Percentiles rank a stretch among this genome's conserved stretches.
Evolutionary conservation across 2,797 vertebrate species (phyloP).

Genomic region (Remorina albescens): DNA sequence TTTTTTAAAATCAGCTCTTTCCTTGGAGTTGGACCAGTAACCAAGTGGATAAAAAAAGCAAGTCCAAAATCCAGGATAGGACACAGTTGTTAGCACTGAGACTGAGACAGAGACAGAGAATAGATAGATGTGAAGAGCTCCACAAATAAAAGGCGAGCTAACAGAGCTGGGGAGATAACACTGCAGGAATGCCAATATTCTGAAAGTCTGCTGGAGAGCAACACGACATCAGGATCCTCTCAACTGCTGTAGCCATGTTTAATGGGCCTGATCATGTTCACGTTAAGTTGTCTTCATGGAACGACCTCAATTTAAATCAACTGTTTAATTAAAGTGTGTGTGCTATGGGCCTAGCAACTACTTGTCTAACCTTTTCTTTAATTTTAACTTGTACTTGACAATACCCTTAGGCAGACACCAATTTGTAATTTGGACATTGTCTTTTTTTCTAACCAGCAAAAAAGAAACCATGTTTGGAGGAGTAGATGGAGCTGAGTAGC

Average conservation of each 20-base stretch:
- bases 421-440: too few relatives aligned
- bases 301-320: background rate
- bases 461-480: too few relatives aligned
- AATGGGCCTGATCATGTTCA: background rate
- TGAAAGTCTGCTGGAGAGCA: background rate
- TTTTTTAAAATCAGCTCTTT: too few relatives aligned
- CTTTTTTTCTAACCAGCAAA: too few relatives aligned
- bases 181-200: background rate
- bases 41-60: background rate
- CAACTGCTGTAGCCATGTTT: background rate
- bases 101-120: background rate
- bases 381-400: background rate
- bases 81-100: background rate
- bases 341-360: background rate
- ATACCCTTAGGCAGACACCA: background rate
- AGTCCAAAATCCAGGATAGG: background rate
- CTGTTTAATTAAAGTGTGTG: background rate
- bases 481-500: too few relatives aligned
- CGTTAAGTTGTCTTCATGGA: background rate
- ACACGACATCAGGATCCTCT: background rate
- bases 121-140: background rate
- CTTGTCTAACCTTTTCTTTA: background rate
- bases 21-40: background rate
- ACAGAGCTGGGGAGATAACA: background rate
- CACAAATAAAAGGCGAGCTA: background rate